Conservation (phyloP, 2,113 vertebrate genomes). For the Chlamydotis undulata region DNA sequence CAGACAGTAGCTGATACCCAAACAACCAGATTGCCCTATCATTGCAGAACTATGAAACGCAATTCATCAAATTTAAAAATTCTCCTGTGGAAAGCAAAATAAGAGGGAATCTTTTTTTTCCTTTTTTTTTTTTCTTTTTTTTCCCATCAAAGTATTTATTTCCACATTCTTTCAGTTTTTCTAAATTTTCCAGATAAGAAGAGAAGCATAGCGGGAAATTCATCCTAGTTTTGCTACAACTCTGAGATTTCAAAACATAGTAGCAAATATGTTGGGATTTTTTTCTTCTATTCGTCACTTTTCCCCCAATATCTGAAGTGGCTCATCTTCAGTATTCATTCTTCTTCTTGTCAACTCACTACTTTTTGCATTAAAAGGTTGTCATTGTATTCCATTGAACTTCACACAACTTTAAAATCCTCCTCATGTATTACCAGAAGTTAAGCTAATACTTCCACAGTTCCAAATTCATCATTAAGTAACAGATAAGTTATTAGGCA, state of each 20-base stretch:
- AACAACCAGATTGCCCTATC: background rate
- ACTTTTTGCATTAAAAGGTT: background rate
- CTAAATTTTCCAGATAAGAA: background rate
- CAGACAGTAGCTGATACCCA: background rate
- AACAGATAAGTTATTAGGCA: background rate
- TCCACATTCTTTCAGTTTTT: background rate
- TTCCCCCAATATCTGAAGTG: background rate
- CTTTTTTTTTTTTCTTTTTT: too few relatives aligned
- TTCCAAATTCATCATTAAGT: background rate
- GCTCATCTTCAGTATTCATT: background rate
- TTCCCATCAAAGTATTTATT: background rate
- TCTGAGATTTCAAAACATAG: background rate
- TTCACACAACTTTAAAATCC: background rate
- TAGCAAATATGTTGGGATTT: accelerated
- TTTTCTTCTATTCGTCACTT: background rate
- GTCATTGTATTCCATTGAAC: background rate
- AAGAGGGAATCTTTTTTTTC: too few relatives aligned
- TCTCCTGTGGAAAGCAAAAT: background rate
- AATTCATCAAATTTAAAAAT: background rate
- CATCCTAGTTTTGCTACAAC: background rate
- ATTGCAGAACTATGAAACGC: background rate
- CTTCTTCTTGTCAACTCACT: background rate
- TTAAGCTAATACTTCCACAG: background rate
- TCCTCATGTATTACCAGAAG: background rate
- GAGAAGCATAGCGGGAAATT: background rate